These are phyloP conservation scores for Eilema sororculum DNA, from an alignment of 2,888 invertebrate species.

Conservation along the genomic window DNA sequence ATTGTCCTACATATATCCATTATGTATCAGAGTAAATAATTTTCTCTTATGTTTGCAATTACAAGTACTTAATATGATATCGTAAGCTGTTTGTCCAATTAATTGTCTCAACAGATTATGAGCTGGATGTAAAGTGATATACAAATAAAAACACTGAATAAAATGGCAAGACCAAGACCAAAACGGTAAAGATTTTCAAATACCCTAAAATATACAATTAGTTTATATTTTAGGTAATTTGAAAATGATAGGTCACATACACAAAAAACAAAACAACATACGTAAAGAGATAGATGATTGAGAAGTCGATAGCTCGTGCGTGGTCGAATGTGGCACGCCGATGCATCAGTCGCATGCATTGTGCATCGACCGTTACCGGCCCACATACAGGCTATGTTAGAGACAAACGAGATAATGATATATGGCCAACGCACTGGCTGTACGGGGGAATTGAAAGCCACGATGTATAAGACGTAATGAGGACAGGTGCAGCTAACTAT, in stretches of 20 bases:
- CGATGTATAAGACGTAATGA: conserved; percentile 56
- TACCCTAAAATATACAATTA: neutral
- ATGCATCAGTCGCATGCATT: conserved; percentile 77
- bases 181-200: too few relatives aligned
- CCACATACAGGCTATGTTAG: conserved; percentile 67
- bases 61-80: too few relatives aligned
- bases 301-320: conserved; percentile 47
- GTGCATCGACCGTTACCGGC: conserved; percentile 80
- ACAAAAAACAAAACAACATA: too few relatives aligned
- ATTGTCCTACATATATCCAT: neutral
- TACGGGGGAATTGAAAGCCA: conserved; percentile 61
- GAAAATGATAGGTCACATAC: neutral
- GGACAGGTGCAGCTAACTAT: conserved; percentile 48
- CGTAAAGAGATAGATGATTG: conserved; percentile 43
- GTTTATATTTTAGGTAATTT: neutral
- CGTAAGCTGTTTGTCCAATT: neutral
- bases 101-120: neutral
- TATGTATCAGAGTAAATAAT: neutral
- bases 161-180: neutral
- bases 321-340: conserved; percentile 71
- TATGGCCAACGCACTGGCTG: conserved; percentile 64
- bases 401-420: conserved; percentile 78
- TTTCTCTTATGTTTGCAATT: too few relatives aligned
- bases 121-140: neutral
- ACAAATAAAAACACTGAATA: too few relatives aligned